Evolutionary conservation across 1,140 invertebrate genomes (phyloP), one percentile per base, ranked within the genome.

Genomic region (Portunus trituberculatus): DNA sequence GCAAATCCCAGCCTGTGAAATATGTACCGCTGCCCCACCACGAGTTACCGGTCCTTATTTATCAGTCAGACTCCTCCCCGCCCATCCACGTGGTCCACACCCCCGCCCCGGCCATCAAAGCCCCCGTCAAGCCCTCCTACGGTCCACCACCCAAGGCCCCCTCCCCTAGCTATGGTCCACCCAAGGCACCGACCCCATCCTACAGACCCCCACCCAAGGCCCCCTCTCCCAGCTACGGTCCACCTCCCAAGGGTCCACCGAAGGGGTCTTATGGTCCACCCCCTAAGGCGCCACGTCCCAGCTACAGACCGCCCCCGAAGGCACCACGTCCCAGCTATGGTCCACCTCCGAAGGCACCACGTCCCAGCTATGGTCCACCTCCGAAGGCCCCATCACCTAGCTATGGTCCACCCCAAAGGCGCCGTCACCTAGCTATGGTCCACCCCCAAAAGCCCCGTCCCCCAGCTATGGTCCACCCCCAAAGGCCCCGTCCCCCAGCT

Each of bases 11-110:
- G 39, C 94, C 96, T 4, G 96, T 97, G n/a, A 97, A 97, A 95
- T 97, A 97, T 92, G 97, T 97, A 10, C 97, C 97, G 4, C 95
- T 97, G 46, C 97, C 97, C 0, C 97, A 97, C 95, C 96, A 97
- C 94, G 97, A 97, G 82, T 96, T 97, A 14, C 97, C 97, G 7
- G 96, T 97, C 8, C 96, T 97, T 2, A 97, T 97, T 12, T 97
- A 97, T 94, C 97, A 97, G 89, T 97, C 97, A 4, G 96, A 97
- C 90, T 94, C 96, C 83, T 96, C 96, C 32, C 97, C 97, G 10
- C 97, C 97, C 25, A 96, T 97, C 76, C 97, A 97, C 94, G 97
- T 97, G 32, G 96, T 97, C 14, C 96, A 97, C 95, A 96, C 96
- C 20, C 96, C 95, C 6, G 92, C 92, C 0, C 95, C 95, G n/a